Conservation (phyloP, 2,113 vertebrate genomes). For the Actenoides lindsayi region DNA sequence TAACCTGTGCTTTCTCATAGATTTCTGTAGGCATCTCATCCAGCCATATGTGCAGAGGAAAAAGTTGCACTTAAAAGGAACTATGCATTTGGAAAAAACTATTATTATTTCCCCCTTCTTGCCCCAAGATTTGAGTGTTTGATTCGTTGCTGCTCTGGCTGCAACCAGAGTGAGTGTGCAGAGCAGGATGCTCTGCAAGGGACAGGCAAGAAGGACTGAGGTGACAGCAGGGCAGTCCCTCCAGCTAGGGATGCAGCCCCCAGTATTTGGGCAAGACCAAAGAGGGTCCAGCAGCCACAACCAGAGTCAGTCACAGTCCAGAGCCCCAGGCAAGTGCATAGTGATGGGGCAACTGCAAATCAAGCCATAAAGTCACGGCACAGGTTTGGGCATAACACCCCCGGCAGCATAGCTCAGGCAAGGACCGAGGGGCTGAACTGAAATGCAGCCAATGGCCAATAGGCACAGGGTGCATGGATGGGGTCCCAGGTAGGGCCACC, state of each 20-base stretch:
- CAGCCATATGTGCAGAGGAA: background rate
- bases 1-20: background rate
- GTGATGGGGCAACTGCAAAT: background rate
- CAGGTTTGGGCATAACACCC: background rate
- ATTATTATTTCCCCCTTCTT: background rate
- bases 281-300: background rate
- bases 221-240: background rate
- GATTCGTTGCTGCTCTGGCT: background rate
- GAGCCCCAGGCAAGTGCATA: background rate
- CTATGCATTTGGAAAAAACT: background rate
- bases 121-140: background rate
- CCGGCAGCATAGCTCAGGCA: no score
- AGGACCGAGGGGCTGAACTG: accelerated
- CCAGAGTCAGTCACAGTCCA: background rate
- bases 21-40: background rate
- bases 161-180: background rate
- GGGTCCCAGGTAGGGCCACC: background rate
- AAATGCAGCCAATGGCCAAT: background rate
- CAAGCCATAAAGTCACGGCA: background rate
- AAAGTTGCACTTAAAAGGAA: background rate
- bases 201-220: background rate
- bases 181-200: background rate
- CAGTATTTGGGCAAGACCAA: background rate
- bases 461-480: accelerated
- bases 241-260: background rate